These are phyloP conservation scores for Aphaenogaster rudis DNA, from an alignment of 1,140 invertebrate species.

Conservation along the genomic window DNA sequence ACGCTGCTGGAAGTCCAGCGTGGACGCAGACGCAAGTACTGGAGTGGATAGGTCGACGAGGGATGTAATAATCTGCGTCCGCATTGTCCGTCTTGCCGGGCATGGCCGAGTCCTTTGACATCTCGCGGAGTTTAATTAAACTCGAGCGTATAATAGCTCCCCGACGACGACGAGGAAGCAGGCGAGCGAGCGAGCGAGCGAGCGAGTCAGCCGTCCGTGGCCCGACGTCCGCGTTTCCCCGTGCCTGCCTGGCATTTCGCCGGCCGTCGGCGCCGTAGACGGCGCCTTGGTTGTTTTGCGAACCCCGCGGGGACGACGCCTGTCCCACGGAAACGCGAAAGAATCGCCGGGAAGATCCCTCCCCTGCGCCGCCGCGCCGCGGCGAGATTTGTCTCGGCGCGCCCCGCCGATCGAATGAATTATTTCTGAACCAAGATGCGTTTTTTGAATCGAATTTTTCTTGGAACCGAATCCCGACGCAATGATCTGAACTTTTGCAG, in stretches of 20 bases:
- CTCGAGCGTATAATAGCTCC: slow-evolving; percentile 81
- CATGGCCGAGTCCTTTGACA: slow-evolving; percentile 84
- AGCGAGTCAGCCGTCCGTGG: slow-evolving; percentile 37
- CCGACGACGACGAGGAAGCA: slow-evolving; percentile 64
- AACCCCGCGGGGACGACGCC: not conserved
- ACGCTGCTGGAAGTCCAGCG: slow-evolving; percentile 18
- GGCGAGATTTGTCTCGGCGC: not conserved
- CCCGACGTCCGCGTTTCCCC: slow-evolving; percentile 62
- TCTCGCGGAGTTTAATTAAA: slow-evolving; percentile 86
- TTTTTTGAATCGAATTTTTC: not conserved
- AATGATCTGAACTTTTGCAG: not conserved
- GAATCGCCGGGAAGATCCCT: slow-evolving; percentile 13
- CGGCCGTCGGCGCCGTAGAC: slow-evolving; percentile 36
- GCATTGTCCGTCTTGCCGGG: slow-evolving; percentile 85
- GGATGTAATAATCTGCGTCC: slow-evolving; percentile 86
- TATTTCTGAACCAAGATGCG: not conserved
- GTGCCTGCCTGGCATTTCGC: slow-evolving; percentile 62
- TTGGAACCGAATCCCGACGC: not conserved
- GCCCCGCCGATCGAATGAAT: not conserved
- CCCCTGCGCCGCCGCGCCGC: too few species aligned
- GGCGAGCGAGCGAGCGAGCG: slow-evolving; percentile 8
- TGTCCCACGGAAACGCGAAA: slow-evolving; percentile 25
- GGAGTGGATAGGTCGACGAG: slow-evolving; percentile 76
- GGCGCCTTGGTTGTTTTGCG: slow-evolving; percentile 51
- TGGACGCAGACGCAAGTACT: not conserved